Base-by-base conservation (phyloP, 2,888 invertebrate genomes). In the Pollenia griseotomentosa region DNA sequence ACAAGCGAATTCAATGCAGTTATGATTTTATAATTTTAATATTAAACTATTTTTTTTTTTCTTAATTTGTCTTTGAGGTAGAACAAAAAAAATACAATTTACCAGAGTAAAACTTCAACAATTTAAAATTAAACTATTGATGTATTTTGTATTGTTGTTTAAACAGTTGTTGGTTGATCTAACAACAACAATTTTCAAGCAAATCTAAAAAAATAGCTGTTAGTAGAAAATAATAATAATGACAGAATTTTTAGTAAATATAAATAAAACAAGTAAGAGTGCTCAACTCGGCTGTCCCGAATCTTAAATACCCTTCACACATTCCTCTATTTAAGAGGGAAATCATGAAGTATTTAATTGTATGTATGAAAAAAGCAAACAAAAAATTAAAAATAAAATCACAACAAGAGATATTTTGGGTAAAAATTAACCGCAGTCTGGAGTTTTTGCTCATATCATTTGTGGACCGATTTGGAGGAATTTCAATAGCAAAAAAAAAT, bases 21-120 rank as follows among this genome's bases (percentile, higher is more conserved):
- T 77, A 83, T 86, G 61, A 77, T 71, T 83, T 86, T n/a, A 80
- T 79, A 83, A 80, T 80, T 80, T 73, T 59, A 53, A 65, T 61
- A 75, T 51, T 71, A n/a, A 79, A 75, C 57, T 65, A 83, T 80
- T 83, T 86, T 81, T 75, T 51, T 33, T 33, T 33, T n/a, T n/a
- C n/a, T n/a, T 19, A 42, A 73, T 12, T 83, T 73, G 53, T 61
- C 68, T 74, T 51, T 48, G 86, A 65, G 65, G 63, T 48, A 33
- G 44, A 11, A 11, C 61, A 40, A 33, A 19, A 75, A 48, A 23
- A 12, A 53, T 16, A 10, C 33, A 33, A 42, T 66, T n/a, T 14
- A 10, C 23, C 12, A 63, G 51, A 44, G 14, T 7, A 63, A 33
- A 63, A 14, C 44, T 10, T 23, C 2, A 51, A 9, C 23, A 57